Evolutionary conservation across 1,140 invertebrate genomes (phyloP), one percentile per base, ranked within the genome.

Genomic region (Fopius arisanus): DNA sequence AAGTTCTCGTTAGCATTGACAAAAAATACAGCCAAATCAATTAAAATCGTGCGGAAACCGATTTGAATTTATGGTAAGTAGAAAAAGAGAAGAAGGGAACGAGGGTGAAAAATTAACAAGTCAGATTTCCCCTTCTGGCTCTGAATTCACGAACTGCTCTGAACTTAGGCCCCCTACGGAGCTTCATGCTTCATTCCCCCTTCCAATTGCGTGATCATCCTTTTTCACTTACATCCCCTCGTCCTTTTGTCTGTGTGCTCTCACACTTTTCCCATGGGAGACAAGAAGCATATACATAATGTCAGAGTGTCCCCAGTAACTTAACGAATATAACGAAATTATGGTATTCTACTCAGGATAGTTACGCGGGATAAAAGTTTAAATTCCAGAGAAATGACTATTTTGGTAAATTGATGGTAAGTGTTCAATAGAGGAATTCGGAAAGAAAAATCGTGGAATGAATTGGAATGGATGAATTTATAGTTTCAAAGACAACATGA

Each of bases 101-200:
- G n/a, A 33, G 28, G 75, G 81, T 80, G 83, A 84, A 74, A 86
- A 86, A 87, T 88, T 86, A 88, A 87, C 86, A 88, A 88, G 86
- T 87, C 85, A 84, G 86, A 88, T 88, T 69, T 54, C 43, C 26
- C 48, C 51, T 69, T 62, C 72, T 67, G 79, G 84, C 78, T 79
- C 74, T 73, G 70, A 67, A 51, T 37, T 69, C 65, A 40, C 67
- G 51, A 70, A 19, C 41, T 67, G 40, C 62, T 29, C 62, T 31
- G 10, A 65, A 59, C 54, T 19, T 10, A 16, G 21, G 6, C 23
- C 23, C 33, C 41, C 9, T 37, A 31, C 37, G 3, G 9, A 59
- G 19, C 65, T 54, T 54, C 65, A 31, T 72, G 29, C 48, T 31
- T 33, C 37, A 16, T 23, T 73, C 29, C 37, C 19, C 37, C n/a